Base-by-base conservation (phyloP, 2,113 vertebrate species). In the Falcunculus frontatus region DNA sequence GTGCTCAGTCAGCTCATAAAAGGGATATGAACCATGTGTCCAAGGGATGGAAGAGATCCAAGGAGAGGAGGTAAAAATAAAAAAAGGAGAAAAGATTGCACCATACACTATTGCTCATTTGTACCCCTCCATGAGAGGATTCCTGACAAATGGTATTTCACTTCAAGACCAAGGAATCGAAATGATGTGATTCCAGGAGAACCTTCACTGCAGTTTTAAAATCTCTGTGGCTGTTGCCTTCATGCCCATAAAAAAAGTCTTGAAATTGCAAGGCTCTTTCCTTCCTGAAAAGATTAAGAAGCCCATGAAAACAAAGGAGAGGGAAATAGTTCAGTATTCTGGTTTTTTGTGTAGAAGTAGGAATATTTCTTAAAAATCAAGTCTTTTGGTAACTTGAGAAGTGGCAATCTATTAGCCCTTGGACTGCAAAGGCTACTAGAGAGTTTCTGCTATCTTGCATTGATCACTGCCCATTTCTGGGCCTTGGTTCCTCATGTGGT, bases 11-110 rank as follows among this genome's bases (percentile, higher is more conserved):
- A 96, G 88, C 60, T 83, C 20, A 11, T 81, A 89, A 92, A 90
- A 94, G 72, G 37, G 60, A 88, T 81, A 73, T 37, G 59, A 92
- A 94, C 73, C 84, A 94, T 93, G 93, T 84, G 92, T 67, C 93
- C 72, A 63, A 84, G 32, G 18, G 60, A 78, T 75, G 73, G 95
- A 90, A 86, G 41, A 67, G 60, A 93, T 80, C 56, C 89, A 96
- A 88, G 35, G 9, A 72, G 30, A 84, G 60, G 64, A 92, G 70
- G 53, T 44, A 78, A 94, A 94, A 91, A 84, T 52, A 52, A 77
- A 63, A 90, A 83, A 86, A 87, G 39, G 33, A 65, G 83, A 86
- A 86, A 94, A 90, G 59, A 75, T 50, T 64, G 55, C 50, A 82
- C 57, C 53, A 83, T 64, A 53, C 52, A 85, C 16, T 37, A 53